Conservation (phyloP, 2,797 vertebrate genomes). For the Artibeus lituratus region DNA sequence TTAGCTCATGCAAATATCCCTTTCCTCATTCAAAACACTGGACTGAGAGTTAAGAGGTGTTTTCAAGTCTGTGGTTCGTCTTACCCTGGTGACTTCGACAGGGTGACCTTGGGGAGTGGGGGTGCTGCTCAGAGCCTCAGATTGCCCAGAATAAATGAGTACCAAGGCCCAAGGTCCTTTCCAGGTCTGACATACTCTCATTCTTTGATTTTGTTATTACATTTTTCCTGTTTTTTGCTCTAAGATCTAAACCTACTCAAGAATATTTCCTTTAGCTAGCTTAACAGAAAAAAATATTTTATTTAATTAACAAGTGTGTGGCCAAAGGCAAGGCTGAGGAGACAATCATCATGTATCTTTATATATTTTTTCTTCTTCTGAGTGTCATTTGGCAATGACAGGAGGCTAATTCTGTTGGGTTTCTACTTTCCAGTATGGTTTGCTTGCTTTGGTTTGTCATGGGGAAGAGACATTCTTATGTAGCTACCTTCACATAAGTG, state of each 20-base stretch:
- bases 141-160: neutral
- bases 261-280: conserved; percentile 53
- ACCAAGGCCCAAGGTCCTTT: neutral
- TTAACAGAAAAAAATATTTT: conserved; percentile 24
- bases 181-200: neutral
- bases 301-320: conserved; percentile 42
- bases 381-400: neutral
- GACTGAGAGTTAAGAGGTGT: neutral
- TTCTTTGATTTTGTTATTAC: conserved; percentile 24
- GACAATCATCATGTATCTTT: conserved; percentile 82
- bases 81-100: neutral
- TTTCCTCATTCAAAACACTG: neutral
- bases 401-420: neutral
- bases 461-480: conserved; percentile 72
- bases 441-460: conserved; percentile 42
- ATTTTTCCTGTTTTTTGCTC: neutral
- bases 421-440: neutral
- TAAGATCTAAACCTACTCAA: conserved; percentile 39
- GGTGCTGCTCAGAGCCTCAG: neutral
- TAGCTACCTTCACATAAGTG: neutral
- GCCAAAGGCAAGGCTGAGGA: conserved; percentile 69
- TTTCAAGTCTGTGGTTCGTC: neutral
- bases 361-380: conserved; percentile 37
- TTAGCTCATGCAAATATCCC: neutral
- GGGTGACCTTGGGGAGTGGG: neutral